A percentile compares a stretch with the other conserved stretches of the same genome.
These are phyloP conservation scores for Myocastor coypus DNA, from an alignment of 2,113 vertebrate genomes.

Conservation along the genomic window DNA sequence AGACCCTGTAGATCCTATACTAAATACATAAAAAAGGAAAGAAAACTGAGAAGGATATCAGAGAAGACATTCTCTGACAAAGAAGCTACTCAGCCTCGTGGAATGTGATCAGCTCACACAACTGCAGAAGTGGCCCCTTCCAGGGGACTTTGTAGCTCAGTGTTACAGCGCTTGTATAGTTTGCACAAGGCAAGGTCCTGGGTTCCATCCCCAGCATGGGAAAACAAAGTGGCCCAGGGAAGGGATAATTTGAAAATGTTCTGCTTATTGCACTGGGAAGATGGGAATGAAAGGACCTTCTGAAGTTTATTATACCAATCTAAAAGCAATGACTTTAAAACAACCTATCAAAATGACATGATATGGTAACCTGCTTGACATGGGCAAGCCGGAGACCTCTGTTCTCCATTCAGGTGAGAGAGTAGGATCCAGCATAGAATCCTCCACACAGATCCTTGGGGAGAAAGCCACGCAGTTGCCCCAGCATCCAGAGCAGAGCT, in stretches of 20 bases:
- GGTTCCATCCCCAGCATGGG: neutral
- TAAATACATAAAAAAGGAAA: neutral
- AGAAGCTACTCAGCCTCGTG: conserved; percentile 36
- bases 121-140: neutral
- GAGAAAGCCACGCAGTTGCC: neutral
- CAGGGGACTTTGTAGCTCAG: neutral
- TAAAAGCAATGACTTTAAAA: conserved; percentile 53
- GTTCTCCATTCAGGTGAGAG: neutral
- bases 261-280: conserved; percentile 21
- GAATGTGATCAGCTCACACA: conserved; percentile 39
- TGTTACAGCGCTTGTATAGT: neutral
- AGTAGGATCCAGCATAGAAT: neutral
- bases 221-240: neutral
- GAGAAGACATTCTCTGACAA: conserved; percentile 55
- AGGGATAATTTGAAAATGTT: neutral
- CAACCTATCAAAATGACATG: conserved; percentile 50
- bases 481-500: neutral
- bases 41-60: neutral
- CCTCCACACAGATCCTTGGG: neutral
- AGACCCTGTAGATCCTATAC: too few relatives aligned
- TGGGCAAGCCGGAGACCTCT: neutral
- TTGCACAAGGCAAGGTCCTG: neutral
- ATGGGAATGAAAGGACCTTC: neutral
- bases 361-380: neutral
- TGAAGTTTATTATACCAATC: neutral